phyloP scores from a whole-genome alignment of 1,140 invertebrate species.

The Heliconius eleuchia region DNA sequence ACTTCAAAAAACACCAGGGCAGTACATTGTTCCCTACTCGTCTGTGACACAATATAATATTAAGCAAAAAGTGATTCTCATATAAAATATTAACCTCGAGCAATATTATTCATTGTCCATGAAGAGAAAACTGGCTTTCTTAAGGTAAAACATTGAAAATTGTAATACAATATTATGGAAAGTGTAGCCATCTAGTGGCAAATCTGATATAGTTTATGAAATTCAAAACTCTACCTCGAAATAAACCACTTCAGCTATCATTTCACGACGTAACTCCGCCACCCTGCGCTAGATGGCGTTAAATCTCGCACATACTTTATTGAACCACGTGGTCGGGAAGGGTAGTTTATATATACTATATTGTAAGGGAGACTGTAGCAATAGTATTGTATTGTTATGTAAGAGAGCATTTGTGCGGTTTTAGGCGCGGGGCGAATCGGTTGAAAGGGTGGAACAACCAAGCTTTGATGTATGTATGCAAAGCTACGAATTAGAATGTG shows the following conservation, averaged over 20 bases:
- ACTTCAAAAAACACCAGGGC: background rate
- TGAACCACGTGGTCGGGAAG: conserved; percentile 67
- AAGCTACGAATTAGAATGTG: conserved; percentile 65
- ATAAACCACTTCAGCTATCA: conserved; percentile 36
- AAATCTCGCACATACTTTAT: conserved; percentile 57
- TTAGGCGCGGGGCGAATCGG: conserved; percentile 59
- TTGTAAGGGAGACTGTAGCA: conserved; percentile 71
- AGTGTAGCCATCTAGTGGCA: conserved; percentile 44
- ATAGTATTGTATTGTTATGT: conserved; percentile 76
- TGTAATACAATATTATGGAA: conserved; percentile 12
- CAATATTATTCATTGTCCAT: background rate
- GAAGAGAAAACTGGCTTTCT: conserved; percentile 27
- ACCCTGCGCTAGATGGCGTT: conserved; percentile 72
- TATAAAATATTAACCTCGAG: conserved; percentile 18
- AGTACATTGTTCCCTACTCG: background rate
- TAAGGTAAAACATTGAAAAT: conserved; percentile 7
- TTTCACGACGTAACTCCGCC: conserved; percentile 37
- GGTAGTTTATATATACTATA: conserved; percentile 38
- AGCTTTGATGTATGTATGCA: conserved; percentile 61
- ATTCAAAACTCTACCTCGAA: conserved; percentile 28
- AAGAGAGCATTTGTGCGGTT: conserved; percentile 75
- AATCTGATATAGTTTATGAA: conserved; percentile 14
- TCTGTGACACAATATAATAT: background rate
- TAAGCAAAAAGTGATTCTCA: background rate
- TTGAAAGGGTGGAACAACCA: conserved; percentile 61